phyloP scores from a whole-genome alignment of 2,888 invertebrate species.

The Plebejus melissa region DNA sequence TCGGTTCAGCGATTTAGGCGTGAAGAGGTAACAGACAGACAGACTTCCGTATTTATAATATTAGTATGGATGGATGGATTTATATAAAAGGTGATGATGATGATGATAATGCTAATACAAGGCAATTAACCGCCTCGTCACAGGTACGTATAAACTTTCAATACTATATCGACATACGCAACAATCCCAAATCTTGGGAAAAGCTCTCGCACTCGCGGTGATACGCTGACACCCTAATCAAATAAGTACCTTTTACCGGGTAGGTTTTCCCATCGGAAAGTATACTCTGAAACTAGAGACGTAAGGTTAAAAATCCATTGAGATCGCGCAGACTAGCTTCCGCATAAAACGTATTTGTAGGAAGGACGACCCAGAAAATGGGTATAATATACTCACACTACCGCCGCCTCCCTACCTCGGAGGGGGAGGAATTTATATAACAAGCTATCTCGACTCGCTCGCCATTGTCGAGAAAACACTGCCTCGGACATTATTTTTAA shows the following conservation, averaged over 20 bases:
- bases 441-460: conserved; percentile 74
- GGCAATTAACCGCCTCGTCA: neutral
- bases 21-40: neutral
- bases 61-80: neutral
- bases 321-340: conserved; percentile 64
- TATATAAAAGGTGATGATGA: neutral
- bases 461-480: conserved; percentile 73
- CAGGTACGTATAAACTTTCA: conserved; percentile 14
- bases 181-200: conserved; percentile 75
- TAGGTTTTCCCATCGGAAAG: conserved; percentile 44
- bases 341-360: conserved; percentile 79
- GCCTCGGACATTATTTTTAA: conserved; percentile 75
- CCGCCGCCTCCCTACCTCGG: conserved; percentile 70
- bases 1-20: neutral
- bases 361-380: conserved; percentile 80
- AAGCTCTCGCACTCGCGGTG: conserved; percentile 73
- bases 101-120: neutral
- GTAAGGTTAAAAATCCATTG: conserved; percentile 48
- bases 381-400: conserved; percentile 79
- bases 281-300: conserved; percentile 40
- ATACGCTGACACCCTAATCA: conserved; percentile 79
- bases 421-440: conserved; percentile 78
- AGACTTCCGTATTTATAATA: no score
- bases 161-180: conserved; percentile 70
- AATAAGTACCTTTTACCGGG: conserved; percentile 78